Base-by-base conservation (phyloP, 92 coral and sea anemone species). In the Virgularia gustaviana region DNA sequence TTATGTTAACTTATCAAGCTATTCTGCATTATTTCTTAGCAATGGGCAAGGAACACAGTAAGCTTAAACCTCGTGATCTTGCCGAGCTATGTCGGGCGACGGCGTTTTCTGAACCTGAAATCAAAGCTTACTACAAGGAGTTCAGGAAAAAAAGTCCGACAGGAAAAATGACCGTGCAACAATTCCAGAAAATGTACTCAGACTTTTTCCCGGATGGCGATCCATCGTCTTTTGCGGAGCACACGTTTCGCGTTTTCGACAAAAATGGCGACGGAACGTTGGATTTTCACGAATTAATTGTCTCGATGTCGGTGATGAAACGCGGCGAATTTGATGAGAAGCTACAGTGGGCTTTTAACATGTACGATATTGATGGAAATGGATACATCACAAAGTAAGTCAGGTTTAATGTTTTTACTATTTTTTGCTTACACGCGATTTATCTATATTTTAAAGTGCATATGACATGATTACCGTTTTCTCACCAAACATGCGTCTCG, bases 131-230 rank as follows among this genome's bases (percentile, higher is more conserved):
- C 90, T 89, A 87, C 83, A 83, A 83, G 29, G 96, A 89, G 12
- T 94, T 89, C 66, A 86, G 77, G 90, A 94, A 89, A 77, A 89
- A 88, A 39, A 86, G 99, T 25, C 92, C 92, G 2, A 73, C 38
- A 10, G 96, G 96, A 0, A 28, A 47, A 8, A 90, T 94, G 41
- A 86, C 86, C 6, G 36, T 79, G 13, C 65, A 82, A 36, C 88
- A 94, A 36, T 89, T 94, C 44, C 84, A 87, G 36, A 63, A 85
- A 25, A 82, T 94, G 90, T 94, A 94, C 16, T 58, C 94, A 0
- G 88, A 94, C 24, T 89, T 86, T 68, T 94, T 94, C 60, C 75
- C 75, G 0, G 99, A 94, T 19, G 99, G 99, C 0, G 99, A 94
- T 56, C 87, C 99, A 0, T 73, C 81, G 34, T 85, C 77, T 23